phyloP scores from a whole-genome alignment of 2,113 vertebrate species.

The Irena cyanogastra region DNA sequence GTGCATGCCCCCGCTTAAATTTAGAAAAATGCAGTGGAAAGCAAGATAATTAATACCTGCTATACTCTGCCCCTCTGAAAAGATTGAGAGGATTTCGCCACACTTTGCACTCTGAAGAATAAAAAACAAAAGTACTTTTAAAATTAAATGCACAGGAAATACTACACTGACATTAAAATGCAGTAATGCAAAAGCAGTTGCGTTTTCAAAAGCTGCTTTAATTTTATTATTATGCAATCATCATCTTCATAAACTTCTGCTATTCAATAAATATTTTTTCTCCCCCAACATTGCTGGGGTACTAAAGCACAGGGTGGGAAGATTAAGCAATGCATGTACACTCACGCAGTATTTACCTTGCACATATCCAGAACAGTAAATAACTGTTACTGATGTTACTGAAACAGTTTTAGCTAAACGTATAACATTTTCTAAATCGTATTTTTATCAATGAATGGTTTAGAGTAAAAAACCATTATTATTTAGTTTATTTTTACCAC shows the following conservation, averaged over 20 bases:
- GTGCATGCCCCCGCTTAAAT: not conserved
- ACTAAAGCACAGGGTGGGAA: not conserved
- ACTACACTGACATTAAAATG: not conserved
- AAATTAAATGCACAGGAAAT: not conserved
- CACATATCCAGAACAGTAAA: not conserved
- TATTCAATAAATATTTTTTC: not conserved
- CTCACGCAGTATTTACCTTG: not conserved
- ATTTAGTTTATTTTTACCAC: not conserved
- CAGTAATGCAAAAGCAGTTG: not conserved
- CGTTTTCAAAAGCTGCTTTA: not conserved
- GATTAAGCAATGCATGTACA: not conserved
- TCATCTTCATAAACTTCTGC: not conserved
- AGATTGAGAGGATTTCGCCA: constrained; percentile 98
- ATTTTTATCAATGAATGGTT: not conserved
- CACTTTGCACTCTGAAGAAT: constrained; percentile 90
- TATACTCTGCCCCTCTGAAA: constrained; percentile 97
- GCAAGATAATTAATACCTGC: constrained; percentile 78
- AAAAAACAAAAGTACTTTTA: not conserved
- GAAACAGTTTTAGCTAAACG: not conserved
- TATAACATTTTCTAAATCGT: not conserved
- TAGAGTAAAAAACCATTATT: not conserved
- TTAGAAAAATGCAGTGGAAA: not conserved
- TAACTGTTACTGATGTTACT: not conserved
- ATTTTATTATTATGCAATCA: not conserved
- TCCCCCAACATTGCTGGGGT: not conserved